phyloP scores from a whole-genome alignment of 2,888 invertebrate genomes.

The Teinopalpus imperialis region DNA sequence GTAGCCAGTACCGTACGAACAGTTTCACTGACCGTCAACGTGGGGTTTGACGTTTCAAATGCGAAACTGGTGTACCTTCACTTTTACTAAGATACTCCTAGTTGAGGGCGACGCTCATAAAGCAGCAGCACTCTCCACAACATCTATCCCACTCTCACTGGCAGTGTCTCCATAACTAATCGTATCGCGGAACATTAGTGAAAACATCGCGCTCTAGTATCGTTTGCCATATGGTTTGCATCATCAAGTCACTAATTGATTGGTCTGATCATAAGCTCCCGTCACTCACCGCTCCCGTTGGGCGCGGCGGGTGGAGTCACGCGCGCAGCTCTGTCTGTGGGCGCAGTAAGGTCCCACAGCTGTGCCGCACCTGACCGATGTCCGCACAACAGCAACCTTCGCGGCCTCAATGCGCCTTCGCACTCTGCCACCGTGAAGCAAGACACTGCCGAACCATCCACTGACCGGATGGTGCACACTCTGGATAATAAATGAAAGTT shows the following conservation, averaged over 20 bases:
- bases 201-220: too few relatives aligned
- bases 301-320: constrained; percentile 31
- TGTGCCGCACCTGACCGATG: constrained; percentile 96
- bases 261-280: background rate
- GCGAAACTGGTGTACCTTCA: too few relatives aligned
- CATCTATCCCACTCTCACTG: too few relatives aligned
- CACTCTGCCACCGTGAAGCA: constrained; percentile 99
- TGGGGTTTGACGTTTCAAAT: too few relatives aligned
- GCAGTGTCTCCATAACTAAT: too few relatives aligned
- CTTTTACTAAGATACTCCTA: too few relatives aligned
- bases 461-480: constrained; percentile 96
- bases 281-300: constrained; percentile 30
- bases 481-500: constrained; percentile 64
- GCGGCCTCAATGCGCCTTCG: constrained; percentile 95
- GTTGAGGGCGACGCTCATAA: too few relatives aligned
- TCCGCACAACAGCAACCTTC: constrained; percentile 94
- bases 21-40: too few relatives aligned
- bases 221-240: too few relatives aligned
- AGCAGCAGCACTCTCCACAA: too few relatives aligned
- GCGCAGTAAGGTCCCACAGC: constrained; percentile 99
- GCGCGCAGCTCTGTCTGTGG: constrained; percentile 87
- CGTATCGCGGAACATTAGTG: too few relatives aligned
- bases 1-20: too few relatives aligned
- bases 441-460: constrained; percentile 96
- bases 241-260: background rate